These are phyloP conservation scores for Odobenus rosmarus DNA, from an alignment of 2,113 vertebrate genomes.

Conservation along the genomic window DNA sequence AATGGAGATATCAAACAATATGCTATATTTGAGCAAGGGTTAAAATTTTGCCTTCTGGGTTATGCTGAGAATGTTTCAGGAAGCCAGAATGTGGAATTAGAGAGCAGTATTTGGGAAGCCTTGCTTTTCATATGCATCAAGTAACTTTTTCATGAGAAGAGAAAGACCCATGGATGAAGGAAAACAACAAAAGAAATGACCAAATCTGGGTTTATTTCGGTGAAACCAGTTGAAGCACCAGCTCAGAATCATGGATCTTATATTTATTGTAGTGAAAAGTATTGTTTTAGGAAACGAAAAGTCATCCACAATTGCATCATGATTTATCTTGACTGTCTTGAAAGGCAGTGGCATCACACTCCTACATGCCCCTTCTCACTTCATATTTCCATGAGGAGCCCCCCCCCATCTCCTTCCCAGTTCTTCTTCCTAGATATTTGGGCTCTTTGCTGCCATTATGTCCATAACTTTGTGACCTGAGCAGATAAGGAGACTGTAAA, in stretches of 20 bases:
- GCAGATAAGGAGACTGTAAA: neutral
- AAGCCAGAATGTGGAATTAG: neutral
- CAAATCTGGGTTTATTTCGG: neutral
- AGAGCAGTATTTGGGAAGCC: neutral
- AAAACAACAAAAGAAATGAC: neutral
- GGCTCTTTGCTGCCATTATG: neutral
- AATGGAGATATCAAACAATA: neutral
- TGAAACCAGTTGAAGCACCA: slow-evolving; percentile 20
- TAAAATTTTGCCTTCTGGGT: neutral
- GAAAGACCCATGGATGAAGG: neutral
- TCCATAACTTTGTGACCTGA: neutral
- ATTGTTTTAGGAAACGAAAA: neutral
- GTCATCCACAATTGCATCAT: neutral
- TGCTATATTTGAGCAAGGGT: neutral
- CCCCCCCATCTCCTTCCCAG: neutral
- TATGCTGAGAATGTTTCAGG: slow-evolving; percentile 20
- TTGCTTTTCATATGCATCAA: neutral
- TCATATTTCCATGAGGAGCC: neutral
- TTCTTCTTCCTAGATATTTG: neutral
- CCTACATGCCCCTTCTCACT: neutral
- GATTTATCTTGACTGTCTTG: neutral
- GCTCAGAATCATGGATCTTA: neutral
- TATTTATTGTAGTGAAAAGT: slow-evolving; percentile 1
- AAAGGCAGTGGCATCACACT: neutral
- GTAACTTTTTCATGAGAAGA: neutral